Conservation (phyloP, 2,113 vertebrate genomes). For the Laterallus jamaicensis region DNA sequence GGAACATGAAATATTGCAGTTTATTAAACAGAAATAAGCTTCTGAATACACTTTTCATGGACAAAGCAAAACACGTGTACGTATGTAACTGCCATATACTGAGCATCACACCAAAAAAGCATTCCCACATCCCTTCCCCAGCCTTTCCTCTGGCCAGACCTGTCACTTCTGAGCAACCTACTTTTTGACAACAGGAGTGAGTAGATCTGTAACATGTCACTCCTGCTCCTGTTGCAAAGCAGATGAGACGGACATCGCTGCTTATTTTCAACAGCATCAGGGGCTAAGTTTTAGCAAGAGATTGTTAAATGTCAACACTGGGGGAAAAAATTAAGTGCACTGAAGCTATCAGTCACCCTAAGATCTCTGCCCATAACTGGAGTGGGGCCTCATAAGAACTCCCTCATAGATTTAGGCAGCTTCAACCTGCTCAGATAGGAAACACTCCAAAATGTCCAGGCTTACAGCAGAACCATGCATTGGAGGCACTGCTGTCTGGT, state of each 20-base stretch:
- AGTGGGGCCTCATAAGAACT: fast-evolving
- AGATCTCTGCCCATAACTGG: background rate
- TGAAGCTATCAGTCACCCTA: background rate
- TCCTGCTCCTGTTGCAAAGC: background rate
- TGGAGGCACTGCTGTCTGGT: background rate
- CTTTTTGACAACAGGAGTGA: background rate
- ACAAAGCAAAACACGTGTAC: background rate
- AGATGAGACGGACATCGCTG: background rate
- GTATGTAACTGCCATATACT: background rate
- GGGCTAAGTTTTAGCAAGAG: background rate
- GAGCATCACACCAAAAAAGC: background rate
- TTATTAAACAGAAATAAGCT: background rate
- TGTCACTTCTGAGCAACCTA: background rate
- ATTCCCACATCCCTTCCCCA: background rate
- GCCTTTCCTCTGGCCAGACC: background rate
- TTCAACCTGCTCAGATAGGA: background rate
- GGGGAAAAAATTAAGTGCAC: background rate
- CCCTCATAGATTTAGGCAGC: background rate
- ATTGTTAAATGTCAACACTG: background rate
- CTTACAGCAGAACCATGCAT: background rate
- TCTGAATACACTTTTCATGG: background rate
- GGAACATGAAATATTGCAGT: background rate
- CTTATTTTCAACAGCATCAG: background rate
- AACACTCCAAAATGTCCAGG: background rate
- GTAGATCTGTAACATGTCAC: background rate